Base-by-base conservation (phyloP, 2,888 invertebrate genomes). In the Ptychoptera contaminata region DNA sequence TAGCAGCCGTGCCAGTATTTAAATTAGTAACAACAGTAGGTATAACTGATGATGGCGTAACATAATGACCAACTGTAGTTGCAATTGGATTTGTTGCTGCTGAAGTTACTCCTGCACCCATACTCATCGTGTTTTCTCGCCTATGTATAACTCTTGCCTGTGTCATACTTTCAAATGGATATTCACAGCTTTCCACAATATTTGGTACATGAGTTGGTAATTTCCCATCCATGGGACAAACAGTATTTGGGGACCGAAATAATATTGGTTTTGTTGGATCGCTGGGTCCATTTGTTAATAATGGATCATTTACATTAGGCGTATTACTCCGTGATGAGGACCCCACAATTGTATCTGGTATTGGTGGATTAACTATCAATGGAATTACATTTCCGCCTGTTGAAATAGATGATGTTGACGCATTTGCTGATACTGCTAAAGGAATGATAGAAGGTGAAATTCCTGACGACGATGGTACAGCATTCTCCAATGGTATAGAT, bases 91-190 rank as follows among this genome's bases (percentile, higher is more conserved):
- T 39, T 51, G 45, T 46, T 53, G 51, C 6, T 46, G 42, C 46
- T 10, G 67, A 36, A 47, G 53, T 16, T 48, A 48, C 29, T 44
- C 47, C 40, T 43, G 61, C 46, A 2, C 49, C 50, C 43, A 56
- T 50, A 62, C 71, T 71, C 54, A 73, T 55, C 37, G 73, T 72
- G 50, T 73, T 72, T 59, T 74, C 82, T 56, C 82, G 76, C 56
- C 77, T 75, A 58, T 87, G 86, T 67, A 87, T 81, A 42, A 87
- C 85, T 62, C 87, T 78, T 49, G 84, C 84, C 59, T 85, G 84
- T 40, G 87, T 86, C 90, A 91, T 90, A 64, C 88, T 88, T 57
- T 86, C 84, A 63, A 90, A 90, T 37, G 90, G 88, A 67, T 80
- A 90, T 58, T 76, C 75, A 57, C 73, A 68, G 61, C 67, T 58